Conservation (phyloP, 2,113 vertebrate genomes). For the Laticauda colubrina region DNA sequence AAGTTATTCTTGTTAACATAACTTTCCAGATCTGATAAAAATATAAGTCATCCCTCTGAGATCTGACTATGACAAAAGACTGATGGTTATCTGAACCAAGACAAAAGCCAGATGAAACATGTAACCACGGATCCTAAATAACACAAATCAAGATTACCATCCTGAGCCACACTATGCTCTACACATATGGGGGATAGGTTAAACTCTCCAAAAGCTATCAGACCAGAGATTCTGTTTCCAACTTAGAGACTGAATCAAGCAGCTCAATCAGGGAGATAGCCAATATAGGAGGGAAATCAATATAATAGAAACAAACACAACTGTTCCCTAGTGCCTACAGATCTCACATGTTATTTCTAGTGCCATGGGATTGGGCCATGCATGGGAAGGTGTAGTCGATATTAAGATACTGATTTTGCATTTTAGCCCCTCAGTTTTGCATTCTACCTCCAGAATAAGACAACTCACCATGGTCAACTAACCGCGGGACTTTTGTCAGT, state of each 20-base stretch:
- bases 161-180: background rate
- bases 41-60: background rate
- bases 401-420: background rate
- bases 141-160: background rate
- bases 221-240: background rate
- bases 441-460: background rate
- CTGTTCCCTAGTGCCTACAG: background rate
- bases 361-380: background rate
- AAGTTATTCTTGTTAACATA: background rate
- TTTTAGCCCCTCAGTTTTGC: background rate
- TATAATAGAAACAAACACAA: background rate
- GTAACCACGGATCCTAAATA: background rate
- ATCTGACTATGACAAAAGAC: background rate
- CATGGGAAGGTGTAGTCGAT: background rate
- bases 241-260: background rate
- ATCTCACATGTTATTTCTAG: background rate
- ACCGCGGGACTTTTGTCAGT: background rate
- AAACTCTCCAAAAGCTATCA: background rate
- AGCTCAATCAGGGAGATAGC: background rate
- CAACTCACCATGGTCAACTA: background rate
- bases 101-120: background rate
- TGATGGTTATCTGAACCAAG: background rate
- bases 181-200: background rate
- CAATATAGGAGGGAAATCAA: background rate
- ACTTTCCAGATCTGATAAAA: background rate